Evolutionary conservation across 2,888 invertebrate species (phyloP).

Genomic region (Phytoseiulus persimilis): DNA sequence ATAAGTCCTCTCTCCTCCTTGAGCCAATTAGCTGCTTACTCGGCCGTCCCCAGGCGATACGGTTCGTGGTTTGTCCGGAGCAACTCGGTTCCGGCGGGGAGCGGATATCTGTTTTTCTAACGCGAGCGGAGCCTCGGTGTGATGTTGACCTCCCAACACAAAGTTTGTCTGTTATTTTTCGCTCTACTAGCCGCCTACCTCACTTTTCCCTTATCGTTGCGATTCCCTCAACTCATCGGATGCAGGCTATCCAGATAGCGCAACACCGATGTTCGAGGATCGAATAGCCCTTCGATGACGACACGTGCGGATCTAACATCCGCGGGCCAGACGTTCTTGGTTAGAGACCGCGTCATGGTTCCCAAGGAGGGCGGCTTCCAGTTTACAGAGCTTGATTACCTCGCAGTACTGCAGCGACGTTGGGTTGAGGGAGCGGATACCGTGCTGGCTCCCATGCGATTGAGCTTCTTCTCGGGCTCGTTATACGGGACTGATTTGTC

Average conservation of each 20-base stretch:
- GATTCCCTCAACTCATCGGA: background rate
- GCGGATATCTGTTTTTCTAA: background rate
- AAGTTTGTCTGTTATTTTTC: background rate
- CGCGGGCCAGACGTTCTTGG: no score
- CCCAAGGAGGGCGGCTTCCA: no score
- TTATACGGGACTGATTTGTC: no score
- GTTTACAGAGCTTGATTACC: no score
- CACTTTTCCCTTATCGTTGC: background rate
- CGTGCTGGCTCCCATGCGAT: no score
- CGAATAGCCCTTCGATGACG: background rate
- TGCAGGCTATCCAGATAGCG: background rate
- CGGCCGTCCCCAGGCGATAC: background rate
- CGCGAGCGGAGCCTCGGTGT: background rate
- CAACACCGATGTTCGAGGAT: background rate
- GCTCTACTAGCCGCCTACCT: background rate
- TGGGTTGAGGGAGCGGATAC: no score
- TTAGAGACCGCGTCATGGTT: no score
- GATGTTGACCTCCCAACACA: background rate
- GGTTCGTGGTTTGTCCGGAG: background rate
- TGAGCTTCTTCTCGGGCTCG: no score
- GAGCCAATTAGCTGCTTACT: background rate
- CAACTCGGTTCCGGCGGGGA: no score
- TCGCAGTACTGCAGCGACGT: no score
- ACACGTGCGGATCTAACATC: background rate
- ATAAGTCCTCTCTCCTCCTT: background rate